A percentile compares a stretch with the other conserved stretches of the same genome.
Conservation (phyloP, 2,888 invertebrate species). For the Lydus trimaculatus region DNA sequence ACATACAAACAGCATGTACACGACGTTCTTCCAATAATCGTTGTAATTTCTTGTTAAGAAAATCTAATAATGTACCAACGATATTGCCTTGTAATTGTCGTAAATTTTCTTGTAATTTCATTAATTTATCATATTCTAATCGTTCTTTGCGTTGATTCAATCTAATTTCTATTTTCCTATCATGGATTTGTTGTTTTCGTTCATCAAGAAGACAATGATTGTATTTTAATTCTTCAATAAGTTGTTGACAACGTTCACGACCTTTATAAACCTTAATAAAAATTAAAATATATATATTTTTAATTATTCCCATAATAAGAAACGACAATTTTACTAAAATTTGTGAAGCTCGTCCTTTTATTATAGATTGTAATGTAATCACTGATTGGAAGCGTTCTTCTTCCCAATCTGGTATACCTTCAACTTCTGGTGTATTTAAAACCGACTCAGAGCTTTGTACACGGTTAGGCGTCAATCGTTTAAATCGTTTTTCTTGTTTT, state of each 20-base stretch:
- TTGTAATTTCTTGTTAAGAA: constrained; percentile 78
- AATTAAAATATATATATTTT: no score
- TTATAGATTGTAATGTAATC: constrained; percentile 70
- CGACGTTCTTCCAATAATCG: constrained; percentile 79
- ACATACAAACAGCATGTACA: constrained; percentile 78
- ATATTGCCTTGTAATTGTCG: constrained; percentile 76
- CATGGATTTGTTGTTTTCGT: constrained; percentile 57
- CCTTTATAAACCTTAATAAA: constrained; percentile 72
- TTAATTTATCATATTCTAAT: constrained; percentile 24
- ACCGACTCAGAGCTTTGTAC: constrained; percentile 21
- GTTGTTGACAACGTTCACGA: constrained; percentile 70
- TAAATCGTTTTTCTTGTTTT: constrained; percentile 28
- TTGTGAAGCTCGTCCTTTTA: constrained; percentile 77
- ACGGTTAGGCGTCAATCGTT: background rate
- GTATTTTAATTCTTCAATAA: constrained; percentile 75
- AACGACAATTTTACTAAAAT: constrained; percentile 64
- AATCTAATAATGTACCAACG: constrained; percentile 75
- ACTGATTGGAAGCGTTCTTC: constrained; percentile 65
- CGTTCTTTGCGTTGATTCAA: constrained; percentile 53
- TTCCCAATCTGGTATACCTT: constrained; percentile 50
- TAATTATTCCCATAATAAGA: no score
- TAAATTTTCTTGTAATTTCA: constrained; percentile 67
- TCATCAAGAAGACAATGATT: constrained; percentile 71
- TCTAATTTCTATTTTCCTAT: constrained; percentile 49
- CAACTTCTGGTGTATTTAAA: constrained; percentile 50